Conservation (phyloP, 2,113 vertebrate species). For the Paralichthys olivaceus region DNA sequence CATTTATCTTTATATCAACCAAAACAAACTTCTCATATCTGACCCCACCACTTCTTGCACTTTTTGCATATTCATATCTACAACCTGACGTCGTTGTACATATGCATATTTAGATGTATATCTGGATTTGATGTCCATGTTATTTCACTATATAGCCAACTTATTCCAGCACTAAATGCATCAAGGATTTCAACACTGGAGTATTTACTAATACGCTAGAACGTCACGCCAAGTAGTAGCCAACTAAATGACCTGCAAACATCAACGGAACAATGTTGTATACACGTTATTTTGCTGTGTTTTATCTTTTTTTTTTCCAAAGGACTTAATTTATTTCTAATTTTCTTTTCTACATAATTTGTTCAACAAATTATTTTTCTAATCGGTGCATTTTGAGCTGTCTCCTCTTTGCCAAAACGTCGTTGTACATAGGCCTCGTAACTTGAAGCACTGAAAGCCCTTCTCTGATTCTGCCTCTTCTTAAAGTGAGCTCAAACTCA, state of each 20-base stretch:
- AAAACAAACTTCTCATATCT: constrained; percentile 25
- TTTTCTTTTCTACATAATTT: constrained; percentile 75
- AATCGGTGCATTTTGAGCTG: constrained; percentile 63
- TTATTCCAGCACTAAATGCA: constrained; percentile 36
- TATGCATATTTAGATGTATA: constrained; percentile 59
- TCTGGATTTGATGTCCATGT: constrained; percentile 60
- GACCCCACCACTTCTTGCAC: constrained; percentile 39
- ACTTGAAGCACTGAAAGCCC: constrained; percentile 48
- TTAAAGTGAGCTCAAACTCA: constrained; percentile 10
- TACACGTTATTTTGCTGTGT: constrained; percentile 49
- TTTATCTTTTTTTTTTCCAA: constrained; percentile 53
- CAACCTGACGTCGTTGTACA: constrained; percentile 57
- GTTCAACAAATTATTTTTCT: constrained; percentile 77
- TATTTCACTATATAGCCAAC: constrained; percentile 54
- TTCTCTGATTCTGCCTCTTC: constrained; percentile 3
- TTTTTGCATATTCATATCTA: constrained; percentile 60
- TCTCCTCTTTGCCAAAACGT: constrained; percentile 64
- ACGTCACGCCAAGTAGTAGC: constrained; percentile 49
- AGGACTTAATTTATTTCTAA: constrained; percentile 64
- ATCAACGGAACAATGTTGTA: constrained; percentile 57
- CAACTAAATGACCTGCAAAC: constrained; percentile 17
- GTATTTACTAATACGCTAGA: constrained; percentile 22
- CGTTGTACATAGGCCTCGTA: constrained; percentile 49
- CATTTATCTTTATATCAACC: constrained; percentile 18
- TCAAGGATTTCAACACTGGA: constrained; percentile 38